Evolutionary conservation across 2,113 vertebrate genomes (phyloP).

Genomic region (Puma concolor): DNA sequence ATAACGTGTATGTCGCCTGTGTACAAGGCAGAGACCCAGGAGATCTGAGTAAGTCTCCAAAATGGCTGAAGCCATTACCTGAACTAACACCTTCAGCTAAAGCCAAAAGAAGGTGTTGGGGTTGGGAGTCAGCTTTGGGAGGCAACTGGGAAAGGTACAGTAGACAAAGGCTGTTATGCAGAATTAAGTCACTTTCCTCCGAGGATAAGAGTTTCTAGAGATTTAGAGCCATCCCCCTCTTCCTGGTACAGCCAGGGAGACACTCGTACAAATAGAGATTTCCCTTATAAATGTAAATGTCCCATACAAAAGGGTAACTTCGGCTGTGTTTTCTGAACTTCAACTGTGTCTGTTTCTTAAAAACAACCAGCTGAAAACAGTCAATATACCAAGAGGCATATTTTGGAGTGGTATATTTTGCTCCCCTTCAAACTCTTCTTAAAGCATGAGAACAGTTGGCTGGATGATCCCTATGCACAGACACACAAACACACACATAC

Average conservation of each 20-base stretch:
- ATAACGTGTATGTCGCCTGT: not conserved
- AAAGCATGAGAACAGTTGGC: not conserved
- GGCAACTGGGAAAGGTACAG: not conserved
- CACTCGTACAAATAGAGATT: not conserved
- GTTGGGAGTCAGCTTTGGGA: not conserved
- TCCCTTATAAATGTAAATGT: not conserved
- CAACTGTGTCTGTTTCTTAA: not conserved
- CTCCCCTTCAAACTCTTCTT: not conserved
- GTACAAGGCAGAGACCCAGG: not conserved
- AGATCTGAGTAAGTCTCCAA: not conserved
- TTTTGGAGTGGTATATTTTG: not conserved
- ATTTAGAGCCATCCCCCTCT: not conserved
- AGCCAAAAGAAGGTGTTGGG: not conserved
- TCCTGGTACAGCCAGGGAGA: not conserved
- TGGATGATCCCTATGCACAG: not conserved
- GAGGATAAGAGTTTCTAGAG: not conserved
- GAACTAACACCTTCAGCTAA: not conserved
- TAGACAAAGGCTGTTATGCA: not conserved
- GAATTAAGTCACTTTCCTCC: not conserved
- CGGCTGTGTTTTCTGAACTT: not conserved
- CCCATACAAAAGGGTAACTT: not conserved
- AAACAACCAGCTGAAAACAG: not conserved
- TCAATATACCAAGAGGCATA: not conserved
- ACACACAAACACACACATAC: too few species aligned
- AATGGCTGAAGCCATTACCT: not conserved